Evolutionary conservation across 2,888 invertebrate genomes (phyloP).

Genomic region (Muscina levida): DNA sequence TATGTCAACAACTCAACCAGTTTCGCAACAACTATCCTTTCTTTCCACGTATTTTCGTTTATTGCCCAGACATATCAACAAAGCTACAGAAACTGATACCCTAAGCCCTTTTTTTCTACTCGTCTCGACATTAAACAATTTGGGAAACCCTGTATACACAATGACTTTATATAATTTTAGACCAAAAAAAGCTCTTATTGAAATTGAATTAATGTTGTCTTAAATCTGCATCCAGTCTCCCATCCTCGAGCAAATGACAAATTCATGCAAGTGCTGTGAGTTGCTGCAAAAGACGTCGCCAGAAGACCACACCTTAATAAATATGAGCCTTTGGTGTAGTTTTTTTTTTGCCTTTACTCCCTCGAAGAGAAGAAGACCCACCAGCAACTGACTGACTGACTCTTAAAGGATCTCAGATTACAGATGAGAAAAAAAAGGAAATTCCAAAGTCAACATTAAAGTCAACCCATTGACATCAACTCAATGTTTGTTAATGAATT

Average conservation of each 20-base stretch:
- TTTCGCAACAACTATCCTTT: no score
- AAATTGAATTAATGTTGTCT: not conserved
- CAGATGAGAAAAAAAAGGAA: slow-evolving; percentile 31
- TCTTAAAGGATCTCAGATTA: slow-evolving; percentile 23
- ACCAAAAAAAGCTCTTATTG: no score
- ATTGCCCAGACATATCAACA: no score
- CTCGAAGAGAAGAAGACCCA: slow-evolving; percentile 11
- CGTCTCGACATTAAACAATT: no score
- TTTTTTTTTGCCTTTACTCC: not conserved
- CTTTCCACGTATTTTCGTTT: no score
- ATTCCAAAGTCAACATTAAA: slow-evolving; percentile 38
- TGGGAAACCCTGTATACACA: no score
- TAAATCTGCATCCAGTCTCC: not conserved
- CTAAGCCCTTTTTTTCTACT: no score
- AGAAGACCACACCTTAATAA: slow-evolving; percentile 23
- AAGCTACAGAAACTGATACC: no score
- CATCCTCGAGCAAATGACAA: slow-evolving; percentile 22
- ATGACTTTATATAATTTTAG: no score
- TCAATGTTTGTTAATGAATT: slow-evolving; percentile 15
- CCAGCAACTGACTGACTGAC: not conserved
- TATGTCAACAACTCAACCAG: no score
- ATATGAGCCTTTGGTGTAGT: not conserved
- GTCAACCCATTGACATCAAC: slow-evolving; percentile 25
- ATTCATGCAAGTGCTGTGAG: slow-evolving; percentile 9
- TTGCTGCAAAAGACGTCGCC: not conserved